Evolutionary conservation across 2,797 vertebrate species (phyloP).

Genomic region (Perodicticus potto): DNA sequence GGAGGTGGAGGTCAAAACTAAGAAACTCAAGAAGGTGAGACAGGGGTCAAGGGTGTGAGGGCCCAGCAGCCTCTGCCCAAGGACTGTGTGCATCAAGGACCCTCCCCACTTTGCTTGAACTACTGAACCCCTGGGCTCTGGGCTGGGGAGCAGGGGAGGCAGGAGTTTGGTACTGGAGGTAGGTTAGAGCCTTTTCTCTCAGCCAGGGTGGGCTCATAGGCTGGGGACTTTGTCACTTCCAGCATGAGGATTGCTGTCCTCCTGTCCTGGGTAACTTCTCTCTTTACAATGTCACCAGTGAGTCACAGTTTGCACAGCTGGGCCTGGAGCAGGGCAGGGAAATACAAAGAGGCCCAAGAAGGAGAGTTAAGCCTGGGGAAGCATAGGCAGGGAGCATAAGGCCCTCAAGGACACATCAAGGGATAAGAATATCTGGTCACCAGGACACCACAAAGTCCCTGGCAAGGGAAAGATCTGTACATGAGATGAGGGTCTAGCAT

Average conservation of each 20-base stretch:
- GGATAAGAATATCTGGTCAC: background rate
- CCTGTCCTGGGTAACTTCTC: background rate
- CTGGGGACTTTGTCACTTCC: background rate
- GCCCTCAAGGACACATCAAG: background rate
- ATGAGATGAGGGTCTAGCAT: background rate
- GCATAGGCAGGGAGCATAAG: background rate
- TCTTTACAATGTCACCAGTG: background rate
- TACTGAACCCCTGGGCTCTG: background rate
- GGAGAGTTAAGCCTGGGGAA: background rate
- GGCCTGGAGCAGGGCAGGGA: background rate
- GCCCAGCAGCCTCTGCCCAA: background rate
- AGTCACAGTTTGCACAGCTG: background rate
- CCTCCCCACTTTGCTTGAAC: background rate
- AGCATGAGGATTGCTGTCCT: background rate
- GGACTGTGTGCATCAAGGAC: background rate
- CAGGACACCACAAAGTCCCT: background rate
- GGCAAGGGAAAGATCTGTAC: background rate
- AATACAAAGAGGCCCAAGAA: background rate
- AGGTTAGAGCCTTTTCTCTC: background rate
- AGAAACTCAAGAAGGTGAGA: conserved; percentile 97
- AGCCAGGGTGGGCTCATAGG: background rate
- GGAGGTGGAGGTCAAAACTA: conserved; percentile 98
- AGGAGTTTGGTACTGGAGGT: background rate
- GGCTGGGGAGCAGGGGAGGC: background rate
- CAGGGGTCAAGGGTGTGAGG: background rate